Percentiles rank a stretch among this genome's conserved stretches.
phyloP scores from a whole-genome alignment of 1,140 invertebrate genomes.

The Latrodectus geometricus region DNA sequence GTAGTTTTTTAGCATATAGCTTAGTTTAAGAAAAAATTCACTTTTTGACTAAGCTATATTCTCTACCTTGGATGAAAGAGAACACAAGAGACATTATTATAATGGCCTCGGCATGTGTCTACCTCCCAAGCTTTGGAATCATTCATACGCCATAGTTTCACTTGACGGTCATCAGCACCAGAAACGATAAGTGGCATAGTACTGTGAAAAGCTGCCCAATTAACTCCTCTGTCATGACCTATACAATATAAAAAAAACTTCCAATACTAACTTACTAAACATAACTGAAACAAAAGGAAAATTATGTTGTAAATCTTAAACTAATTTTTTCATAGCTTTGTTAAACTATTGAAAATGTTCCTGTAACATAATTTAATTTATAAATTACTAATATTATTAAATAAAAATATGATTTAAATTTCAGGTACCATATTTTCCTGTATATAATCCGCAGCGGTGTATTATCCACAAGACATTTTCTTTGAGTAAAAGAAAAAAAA shows the following conservation, averaged over 20 bases:
- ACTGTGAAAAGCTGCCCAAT: conserved; percentile 98
- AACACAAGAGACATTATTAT: conserved; percentile 99
- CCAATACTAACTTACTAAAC: too few species aligned
- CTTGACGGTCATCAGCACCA: conserved; percentile 96
- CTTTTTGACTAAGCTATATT: neutral
- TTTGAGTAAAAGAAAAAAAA: too few species aligned
- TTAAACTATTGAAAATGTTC: too few species aligned
- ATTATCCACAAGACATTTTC: too few species aligned
- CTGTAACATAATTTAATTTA: too few species aligned
- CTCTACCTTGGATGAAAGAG: conserved; percentile 87
- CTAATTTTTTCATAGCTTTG: too few species aligned
- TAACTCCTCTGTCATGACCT: conserved; percentile 92
- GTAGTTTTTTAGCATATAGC: neutral
- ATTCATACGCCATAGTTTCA: conserved; percentile 99
- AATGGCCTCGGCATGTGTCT: conserved; percentile 98
- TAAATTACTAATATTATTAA: too few species aligned
- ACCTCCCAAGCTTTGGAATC: conserved; percentile 99
- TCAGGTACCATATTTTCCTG: too few species aligned
- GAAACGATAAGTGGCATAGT: conserved; percentile 95
- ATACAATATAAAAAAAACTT: neutral
- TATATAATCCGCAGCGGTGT: too few species aligned
- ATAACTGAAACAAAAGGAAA: too few species aligned
- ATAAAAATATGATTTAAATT: too few species aligned
- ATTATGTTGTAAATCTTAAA: too few species aligned
- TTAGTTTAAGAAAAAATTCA: neutral